phyloP scores from a whole-genome alignment of 2,797 vertebrate species.

The Crypturellus tataupa region DNA sequence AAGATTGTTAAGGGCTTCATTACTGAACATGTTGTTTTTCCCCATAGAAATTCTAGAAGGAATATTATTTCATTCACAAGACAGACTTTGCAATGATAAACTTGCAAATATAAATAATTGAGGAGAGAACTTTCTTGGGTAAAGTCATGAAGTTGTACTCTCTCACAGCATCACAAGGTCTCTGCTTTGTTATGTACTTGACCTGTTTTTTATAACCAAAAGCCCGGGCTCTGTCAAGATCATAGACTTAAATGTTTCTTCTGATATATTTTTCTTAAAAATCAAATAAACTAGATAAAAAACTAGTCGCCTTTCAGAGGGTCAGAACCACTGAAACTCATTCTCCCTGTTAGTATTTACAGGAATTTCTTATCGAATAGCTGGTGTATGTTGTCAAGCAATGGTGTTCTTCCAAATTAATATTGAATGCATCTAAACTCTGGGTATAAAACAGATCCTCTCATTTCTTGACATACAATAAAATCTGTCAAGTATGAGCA shows the following conservation, averaged over 20 bases:
- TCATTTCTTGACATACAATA: background rate
- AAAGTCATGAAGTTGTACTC: slow-evolving; percentile 55
- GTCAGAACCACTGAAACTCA: rapidly evolving
- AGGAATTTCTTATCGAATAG: background rate
- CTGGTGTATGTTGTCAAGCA: background rate
- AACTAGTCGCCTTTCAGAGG: background rate
- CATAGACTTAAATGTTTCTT: background rate
- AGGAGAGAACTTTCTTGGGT: slow-evolving; percentile 40
- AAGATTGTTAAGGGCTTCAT: slow-evolving; percentile 53
- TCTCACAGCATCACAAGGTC: background rate
- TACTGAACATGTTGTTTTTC: slow-evolving; percentile 59
- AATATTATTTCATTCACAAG: slow-evolving; percentile 67
- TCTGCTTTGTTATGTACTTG: slow-evolving; percentile 26
- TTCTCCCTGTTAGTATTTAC: background rate
- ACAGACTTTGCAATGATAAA: slow-evolving; percentile 52
- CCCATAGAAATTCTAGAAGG: slow-evolving; percentile 60
- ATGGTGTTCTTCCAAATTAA: background rate
- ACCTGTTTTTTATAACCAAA: slow-evolving; percentile 49
- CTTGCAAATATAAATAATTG: slow-evolving; percentile 72
- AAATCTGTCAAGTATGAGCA: background rate
- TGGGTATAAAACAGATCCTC: background rate
- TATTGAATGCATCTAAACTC: background rate
- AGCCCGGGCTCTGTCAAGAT: slow-evolving; percentile 24
- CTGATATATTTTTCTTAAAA: background rate
- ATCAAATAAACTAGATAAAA: slow-evolving; percentile 7